phyloP scores from a whole-genome alignment of 2,113 vertebrate species.

The Cacatua alba region DNA sequence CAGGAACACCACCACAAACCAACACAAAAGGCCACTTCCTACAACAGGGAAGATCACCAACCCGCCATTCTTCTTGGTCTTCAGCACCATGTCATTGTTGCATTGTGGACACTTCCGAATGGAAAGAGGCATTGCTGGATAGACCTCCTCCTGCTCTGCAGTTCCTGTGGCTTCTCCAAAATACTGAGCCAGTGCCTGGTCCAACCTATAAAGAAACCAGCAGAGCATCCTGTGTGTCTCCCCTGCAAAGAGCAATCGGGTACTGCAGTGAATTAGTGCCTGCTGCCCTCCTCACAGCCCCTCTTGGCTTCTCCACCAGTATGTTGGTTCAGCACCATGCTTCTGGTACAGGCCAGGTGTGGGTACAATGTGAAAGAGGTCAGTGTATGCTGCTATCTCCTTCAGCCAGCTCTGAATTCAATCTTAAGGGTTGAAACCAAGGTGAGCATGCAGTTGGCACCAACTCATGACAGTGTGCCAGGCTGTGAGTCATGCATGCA shows the following conservation, averaged over 20 bases:
- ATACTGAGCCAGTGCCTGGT: slow-evolving; percentile 90
- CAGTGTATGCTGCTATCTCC: neutral
- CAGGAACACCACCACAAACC: neutral
- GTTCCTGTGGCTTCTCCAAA: slow-evolving; percentile 83
- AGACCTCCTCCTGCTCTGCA: slow-evolving; percentile 77
- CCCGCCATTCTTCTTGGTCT: slow-evolving; percentile 87
- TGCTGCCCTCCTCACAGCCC: neutral
- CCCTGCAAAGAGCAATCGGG: neutral
- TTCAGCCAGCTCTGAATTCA: neutral
- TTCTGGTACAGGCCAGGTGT: neutral
- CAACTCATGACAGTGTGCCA: neutral
- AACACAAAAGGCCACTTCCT: neutral
- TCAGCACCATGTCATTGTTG: slow-evolving; percentile 91
- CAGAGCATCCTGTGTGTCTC: neutral
- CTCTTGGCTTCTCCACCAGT: neutral
- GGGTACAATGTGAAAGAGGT: neutral
- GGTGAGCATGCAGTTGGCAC: neutral
- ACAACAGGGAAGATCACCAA: slow-evolving; percentile 61
- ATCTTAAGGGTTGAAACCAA: neutral
- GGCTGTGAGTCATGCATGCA: neutral
- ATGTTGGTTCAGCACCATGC: fast-evolving
- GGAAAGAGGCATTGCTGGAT: slow-evolving; percentile 76
- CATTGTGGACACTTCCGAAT: slow-evolving; percentile 92
- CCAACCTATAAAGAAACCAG: slow-evolving; percentile 77
- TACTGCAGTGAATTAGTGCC: neutral